These are phyloP conservation scores for Iselma pallidipennis DNA, from an alignment of 2,888 invertebrate species.

Conservation along the genomic window DNA sequence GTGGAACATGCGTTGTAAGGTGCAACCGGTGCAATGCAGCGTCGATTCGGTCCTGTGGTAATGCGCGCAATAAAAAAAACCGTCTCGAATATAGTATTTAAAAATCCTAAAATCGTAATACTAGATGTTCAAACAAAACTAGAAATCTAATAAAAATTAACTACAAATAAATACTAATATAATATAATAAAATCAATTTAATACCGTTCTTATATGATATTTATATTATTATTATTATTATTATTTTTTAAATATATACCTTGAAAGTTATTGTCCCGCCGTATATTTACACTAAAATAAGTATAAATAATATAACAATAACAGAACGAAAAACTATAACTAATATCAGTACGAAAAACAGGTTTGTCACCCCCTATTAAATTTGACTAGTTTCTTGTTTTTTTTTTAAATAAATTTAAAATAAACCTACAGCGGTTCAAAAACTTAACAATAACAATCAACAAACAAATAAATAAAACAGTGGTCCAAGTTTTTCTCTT, in stretches of 20 bases:
- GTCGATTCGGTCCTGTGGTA: no score
- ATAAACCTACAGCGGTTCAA: not conserved
- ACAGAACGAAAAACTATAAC: conserved; percentile 10
- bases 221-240: conserved; percentile 17
- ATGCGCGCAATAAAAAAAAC: not conserved
- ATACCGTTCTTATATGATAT: conserved; percentile 8
- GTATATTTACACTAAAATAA: conserved; percentile 19
- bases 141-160: not conserved
- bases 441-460: not conserved
- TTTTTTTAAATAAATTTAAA: not conserved
- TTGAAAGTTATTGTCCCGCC: conserved; percentile 29
- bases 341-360: conserved; percentile 6
- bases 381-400: not conserved
- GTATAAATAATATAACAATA: not conserved
- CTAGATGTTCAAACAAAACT: not conserved
- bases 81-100: not conserved
- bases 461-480: not conserved
- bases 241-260: conserved; percentile 19
- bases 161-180: not conserved
- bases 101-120: not conserved
- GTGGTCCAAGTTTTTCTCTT: not conserved
- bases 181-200: conserved; percentile 7
- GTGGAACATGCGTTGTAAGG: no score
- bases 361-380: not conserved
- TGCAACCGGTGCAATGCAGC: no score